phyloP scores from a whole-genome alignment of 2,797 vertebrate species.

The Eleutherodactylus coqui region DNA sequence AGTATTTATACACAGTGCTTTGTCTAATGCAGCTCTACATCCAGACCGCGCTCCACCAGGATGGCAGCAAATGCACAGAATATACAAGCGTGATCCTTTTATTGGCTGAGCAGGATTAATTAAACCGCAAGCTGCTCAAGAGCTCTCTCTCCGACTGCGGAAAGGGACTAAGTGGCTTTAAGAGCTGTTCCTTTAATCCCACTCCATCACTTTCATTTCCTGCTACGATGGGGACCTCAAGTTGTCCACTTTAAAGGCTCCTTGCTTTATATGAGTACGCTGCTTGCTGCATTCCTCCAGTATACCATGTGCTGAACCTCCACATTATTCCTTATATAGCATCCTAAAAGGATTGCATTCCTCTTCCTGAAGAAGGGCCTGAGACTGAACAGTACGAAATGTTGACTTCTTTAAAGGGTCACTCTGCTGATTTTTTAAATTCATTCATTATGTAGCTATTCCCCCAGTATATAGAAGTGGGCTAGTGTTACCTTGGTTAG shows the following conservation, averaged over 20 bases:
- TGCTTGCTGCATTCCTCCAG: background rate
- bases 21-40: background rate
- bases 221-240: background rate
- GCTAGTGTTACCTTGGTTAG: too few species aligned
- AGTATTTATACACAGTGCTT: background rate
- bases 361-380: background rate
- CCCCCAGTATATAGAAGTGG: too few species aligned
- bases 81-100: constrained; percentile 5
- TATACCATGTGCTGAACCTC: background rate
- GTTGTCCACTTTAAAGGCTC: background rate
- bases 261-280: background rate
- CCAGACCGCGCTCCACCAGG: background rate
- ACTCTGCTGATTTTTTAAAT: too few species aligned
- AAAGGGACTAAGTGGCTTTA: background rate
- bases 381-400: background rate
- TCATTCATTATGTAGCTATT: too few species aligned
- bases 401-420: too few species aligned
- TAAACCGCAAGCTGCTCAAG: background rate
- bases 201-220: constrained; percentile 21
- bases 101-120: constrained; percentile 20
- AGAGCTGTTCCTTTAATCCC: constrained; percentile 22
- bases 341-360: background rate
- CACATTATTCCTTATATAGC: background rate
- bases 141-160: background rate
- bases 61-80: background rate